These are phyloP conservation scores for Macrocentrus cingulum DNA, from an alignment of 1,140 invertebrate genomes.

Conservation along the genomic window DNA sequence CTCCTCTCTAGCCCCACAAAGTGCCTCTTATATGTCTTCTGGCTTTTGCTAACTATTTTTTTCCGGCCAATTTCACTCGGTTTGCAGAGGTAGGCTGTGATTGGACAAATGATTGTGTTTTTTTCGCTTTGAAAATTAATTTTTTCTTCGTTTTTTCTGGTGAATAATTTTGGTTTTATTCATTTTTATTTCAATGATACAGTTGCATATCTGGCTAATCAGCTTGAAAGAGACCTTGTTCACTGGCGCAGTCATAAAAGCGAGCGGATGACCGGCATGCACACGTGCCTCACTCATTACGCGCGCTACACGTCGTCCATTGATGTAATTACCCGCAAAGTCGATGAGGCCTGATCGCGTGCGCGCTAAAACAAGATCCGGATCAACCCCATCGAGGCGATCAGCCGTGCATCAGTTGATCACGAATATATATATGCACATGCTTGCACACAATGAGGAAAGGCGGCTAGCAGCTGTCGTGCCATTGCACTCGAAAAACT, in stretches of 20 bases:
- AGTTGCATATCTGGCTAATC: constrained; percentile 6
- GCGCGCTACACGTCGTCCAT: constrained; percentile 8
- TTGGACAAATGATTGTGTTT: too few relatives aligned
- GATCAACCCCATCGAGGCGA: constrained; percentile 6
- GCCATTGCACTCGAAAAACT: not conserved
- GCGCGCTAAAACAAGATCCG: constrained; percentile 11
- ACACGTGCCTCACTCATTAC: constrained; percentile 17
- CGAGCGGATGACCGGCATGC: constrained; percentile 1
- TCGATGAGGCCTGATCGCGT: constrained; percentile 15
- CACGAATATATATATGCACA: not conserved
- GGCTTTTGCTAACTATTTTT: constrained; percentile 5
- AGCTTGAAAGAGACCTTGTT: constrained; percentile 3
- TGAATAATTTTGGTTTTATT: too few relatives aligned
- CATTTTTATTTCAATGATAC: too few relatives aligned
- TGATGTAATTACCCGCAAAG: constrained; percentile 16
- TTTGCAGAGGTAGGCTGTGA: too few relatives aligned
- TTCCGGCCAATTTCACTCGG: not conserved
- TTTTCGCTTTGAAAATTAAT: too few relatives aligned
- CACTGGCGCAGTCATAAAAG: constrained; percentile 11
- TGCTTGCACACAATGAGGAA: too few relatives aligned
- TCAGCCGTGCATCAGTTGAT: constrained; percentile 1
- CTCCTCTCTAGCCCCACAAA: constrained; percentile 18
- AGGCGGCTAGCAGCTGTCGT: not conserved
- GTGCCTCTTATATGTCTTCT: not conserved
- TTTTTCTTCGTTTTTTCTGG: too few relatives aligned